Percentiles rank a stretch among this genome's conserved stretches.
These are phyloP conservation scores for Rissa tridactyla DNA, from an alignment of 2,113 vertebrate species.

Conservation along the genomic window DNA sequence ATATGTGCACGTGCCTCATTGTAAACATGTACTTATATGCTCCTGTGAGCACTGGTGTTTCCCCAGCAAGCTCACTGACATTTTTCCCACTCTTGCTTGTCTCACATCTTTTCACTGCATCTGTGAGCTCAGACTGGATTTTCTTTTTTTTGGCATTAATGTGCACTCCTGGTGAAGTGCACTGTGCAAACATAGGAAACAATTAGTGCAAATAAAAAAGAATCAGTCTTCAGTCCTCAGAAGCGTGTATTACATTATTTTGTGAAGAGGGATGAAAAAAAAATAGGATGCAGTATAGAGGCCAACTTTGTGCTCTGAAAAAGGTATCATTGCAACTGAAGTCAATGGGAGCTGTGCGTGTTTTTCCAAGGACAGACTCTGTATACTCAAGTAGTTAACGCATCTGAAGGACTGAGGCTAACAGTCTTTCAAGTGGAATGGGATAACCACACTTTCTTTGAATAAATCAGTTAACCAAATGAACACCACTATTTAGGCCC, in stretches of 20 bases:
- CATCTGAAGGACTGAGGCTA: neutral
- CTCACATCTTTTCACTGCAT: neutral
- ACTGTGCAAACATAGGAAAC: neutral
- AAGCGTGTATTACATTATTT: neutral
- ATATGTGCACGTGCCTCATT: rapidly evolving
- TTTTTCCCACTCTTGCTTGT: neutral
- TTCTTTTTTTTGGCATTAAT: neutral
- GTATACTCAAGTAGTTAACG: neutral
- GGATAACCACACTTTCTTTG: neutral
- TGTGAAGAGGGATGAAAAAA: neutral
- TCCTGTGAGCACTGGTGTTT: neutral
- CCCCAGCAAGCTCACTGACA: neutral
- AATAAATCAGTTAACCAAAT: neutral
- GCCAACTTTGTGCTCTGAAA: neutral
- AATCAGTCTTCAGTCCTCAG: neutral
- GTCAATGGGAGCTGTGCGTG: neutral
- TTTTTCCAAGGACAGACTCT: neutral
- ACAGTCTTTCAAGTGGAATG: neutral
- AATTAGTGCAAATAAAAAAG: neutral
- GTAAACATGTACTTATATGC: no score
- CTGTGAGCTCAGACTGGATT: neutral
- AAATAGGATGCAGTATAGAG: neutral
- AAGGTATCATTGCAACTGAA: neutral
- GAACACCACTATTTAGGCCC: neutral
- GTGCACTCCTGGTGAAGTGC: neutral